Conservation (phyloP, 2,113 vertebrate species). For the Poecile atricapillus region DNA sequence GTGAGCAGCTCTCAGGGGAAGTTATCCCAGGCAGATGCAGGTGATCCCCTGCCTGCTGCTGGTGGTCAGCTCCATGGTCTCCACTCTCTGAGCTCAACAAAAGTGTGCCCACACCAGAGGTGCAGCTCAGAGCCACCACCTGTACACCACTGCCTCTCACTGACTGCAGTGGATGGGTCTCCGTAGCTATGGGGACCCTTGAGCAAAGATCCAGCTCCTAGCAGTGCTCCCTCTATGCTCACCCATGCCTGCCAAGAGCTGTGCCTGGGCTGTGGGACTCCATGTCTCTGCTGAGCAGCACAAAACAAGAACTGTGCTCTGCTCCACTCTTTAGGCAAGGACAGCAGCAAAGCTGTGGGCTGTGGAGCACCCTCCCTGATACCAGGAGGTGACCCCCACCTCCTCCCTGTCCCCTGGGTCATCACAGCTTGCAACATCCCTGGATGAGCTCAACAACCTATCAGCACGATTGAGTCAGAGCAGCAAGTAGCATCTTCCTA, state of each 20-base stretch:
- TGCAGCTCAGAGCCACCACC: background rate
- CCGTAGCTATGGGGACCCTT: background rate
- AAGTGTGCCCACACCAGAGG: background rate
- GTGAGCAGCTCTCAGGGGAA: background rate
- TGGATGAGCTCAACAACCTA: background rate
- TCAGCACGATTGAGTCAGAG: background rate
- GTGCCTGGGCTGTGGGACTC: background rate
- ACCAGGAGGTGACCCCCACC: background rate
- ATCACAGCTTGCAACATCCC: background rate
- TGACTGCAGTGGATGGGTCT: background rate
- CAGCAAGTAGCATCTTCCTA: background rate
- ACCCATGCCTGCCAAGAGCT: background rate
- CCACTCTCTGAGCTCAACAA: background rate
- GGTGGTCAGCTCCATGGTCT: background rate
- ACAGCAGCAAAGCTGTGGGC: background rate
- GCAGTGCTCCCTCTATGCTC: background rate
- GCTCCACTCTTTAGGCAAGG: background rate
- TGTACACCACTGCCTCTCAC: background rate
- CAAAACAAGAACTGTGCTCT: background rate
- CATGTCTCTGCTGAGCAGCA: background rate
- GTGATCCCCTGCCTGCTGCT: background rate
- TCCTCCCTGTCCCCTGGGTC: background rate
- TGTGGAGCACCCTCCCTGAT: background rate
- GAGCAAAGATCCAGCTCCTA: background rate
- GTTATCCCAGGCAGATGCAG: fast-evolving